Percentiles rank a stretch among this genome's conserved stretches.
Evolutionary conservation across 1,140 invertebrate genomes (phyloP).

Genomic region (Acromyrmex echinatior): DNA sequence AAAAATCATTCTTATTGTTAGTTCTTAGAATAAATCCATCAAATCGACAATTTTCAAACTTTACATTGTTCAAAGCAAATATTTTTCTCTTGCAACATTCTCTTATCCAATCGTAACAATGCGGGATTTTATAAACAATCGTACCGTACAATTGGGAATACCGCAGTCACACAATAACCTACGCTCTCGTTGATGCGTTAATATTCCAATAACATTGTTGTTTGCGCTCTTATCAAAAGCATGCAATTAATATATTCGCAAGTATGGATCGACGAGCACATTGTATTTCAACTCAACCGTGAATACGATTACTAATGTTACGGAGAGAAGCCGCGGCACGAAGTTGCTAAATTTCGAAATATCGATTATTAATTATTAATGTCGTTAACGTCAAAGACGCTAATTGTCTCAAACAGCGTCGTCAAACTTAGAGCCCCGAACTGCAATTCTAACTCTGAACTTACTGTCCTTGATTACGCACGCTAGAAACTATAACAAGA

Average conservation of each 20-base stretch:
- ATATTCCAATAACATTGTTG: slow-evolving; percentile 46
- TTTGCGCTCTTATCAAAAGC: slow-evolving; percentile 52
- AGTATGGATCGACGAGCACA: slow-evolving; percentile 39
- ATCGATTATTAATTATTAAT: slow-evolving; percentile 66
- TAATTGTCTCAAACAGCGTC: slow-evolving; percentile 56
- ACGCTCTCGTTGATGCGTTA: slow-evolving; percentile 32
- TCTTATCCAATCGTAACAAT: neutral
- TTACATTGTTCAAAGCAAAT: neutral
- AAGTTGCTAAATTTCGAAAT: slow-evolving; percentile 58
- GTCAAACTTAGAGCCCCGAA: slow-evolving; percentile 61
- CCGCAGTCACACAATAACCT: slow-evolving; percentile 35
- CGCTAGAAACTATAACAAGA: slow-evolving; percentile 53
- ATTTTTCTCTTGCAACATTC: neutral
- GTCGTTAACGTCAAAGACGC: slow-evolving; percentile 62
- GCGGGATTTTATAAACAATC: slow-evolving; percentile 16
- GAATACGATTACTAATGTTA: slow-evolving; percentile 48
- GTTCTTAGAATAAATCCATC: neutral
- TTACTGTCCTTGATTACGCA: slow-evolving; percentile 63
- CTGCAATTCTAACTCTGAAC: slow-evolving; percentile 55
- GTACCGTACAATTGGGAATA: slow-evolving; percentile 22
- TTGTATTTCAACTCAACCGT: slow-evolving; percentile 39
- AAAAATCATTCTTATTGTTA: no score
- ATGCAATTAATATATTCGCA: slow-evolving; percentile 56
- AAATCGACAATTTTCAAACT: slow-evolving; percentile 8
- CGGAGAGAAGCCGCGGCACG: neutral